A percentile compares a stretch with the other conserved stretches of the same genome.
Conservation (phyloP, 2,888 invertebrate genomes). For the Apantesis nais region DNA sequence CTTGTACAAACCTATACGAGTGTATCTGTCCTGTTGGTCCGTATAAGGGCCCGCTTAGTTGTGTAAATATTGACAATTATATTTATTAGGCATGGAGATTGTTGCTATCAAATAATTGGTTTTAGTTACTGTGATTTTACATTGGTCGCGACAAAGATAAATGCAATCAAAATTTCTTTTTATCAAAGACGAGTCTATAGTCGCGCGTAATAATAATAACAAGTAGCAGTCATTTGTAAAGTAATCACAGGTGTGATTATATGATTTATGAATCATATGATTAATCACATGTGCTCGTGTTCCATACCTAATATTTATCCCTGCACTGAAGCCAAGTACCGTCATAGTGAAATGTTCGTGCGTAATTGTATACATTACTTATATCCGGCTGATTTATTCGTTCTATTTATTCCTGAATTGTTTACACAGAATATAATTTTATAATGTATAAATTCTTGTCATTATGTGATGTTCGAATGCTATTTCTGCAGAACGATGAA, state of each 20-base stretch:
- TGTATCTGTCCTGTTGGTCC: background rate
- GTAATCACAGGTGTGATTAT: too few relatives aligned
- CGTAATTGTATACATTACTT: conserved; percentile 43
- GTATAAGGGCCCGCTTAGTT: background rate
- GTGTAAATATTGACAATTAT: conserved; percentile 8
- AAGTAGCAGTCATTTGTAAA: too few relatives aligned
- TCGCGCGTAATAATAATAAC: too few relatives aligned
- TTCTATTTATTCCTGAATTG: background rate
- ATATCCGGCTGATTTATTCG: background rate
- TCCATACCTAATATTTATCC: conserved; percentile 31
- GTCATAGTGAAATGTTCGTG: conserved; percentile 42
- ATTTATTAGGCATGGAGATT: too few relatives aligned
- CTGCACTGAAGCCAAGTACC: conserved; percentile 37
- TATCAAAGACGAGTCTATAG: too few relatives aligned
- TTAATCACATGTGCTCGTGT: too few relatives aligned
- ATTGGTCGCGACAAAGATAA: too few relatives aligned
- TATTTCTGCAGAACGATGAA: background rate
- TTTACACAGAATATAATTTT: background rate
- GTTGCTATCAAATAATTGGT: too few relatives aligned
- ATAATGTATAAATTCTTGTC: background rate
- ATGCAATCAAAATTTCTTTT: too few relatives aligned
- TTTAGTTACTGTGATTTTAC: too few relatives aligned
- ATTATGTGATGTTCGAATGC: background rate
- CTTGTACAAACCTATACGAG: background rate
- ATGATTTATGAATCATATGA: too few relatives aligned